A percentile compares a stretch with the other conserved stretches of the same genome.
Evolutionary conservation across 1,140 invertebrate species (phyloP).

Genomic region (Dinoponera quadriceps): DNA sequence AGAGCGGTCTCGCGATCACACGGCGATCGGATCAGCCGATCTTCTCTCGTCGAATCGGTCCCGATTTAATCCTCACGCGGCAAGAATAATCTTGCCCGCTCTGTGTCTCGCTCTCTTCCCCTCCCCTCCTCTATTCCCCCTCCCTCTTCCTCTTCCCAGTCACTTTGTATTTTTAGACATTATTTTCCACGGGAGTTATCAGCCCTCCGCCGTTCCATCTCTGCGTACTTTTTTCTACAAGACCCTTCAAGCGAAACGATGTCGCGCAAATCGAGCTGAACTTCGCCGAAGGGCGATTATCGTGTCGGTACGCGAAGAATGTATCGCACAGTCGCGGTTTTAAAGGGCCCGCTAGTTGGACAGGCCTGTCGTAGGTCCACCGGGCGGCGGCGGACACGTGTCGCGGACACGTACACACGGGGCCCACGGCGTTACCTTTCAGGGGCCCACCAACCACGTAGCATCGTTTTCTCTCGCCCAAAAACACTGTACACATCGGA

Average conservation of each 20-base stretch:
- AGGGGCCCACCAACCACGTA: constrained; percentile 22
- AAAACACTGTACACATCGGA: constrained; percentile 61
- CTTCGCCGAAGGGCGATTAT: neutral
- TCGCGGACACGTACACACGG: neutral
- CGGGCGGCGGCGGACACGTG: constrained; percentile 31
- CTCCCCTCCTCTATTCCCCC: too few species aligned
- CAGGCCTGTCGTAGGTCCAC: constrained; percentile 34
- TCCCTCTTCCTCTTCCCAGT: too few species aligned
- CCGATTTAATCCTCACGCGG: too few species aligned
- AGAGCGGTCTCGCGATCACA: too few species aligned
- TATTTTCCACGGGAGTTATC: neutral
- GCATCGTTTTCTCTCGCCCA: constrained; percentile 39
- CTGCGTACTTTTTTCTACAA: neutral
- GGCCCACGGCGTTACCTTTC: constrained; percentile 13
- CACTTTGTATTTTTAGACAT: neutral
- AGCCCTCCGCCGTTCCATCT: neutral
- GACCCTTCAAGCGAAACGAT: neutral
- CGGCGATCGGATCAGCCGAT: too few species aligned
- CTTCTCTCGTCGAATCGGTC: too few species aligned
- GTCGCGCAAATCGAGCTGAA: neutral
- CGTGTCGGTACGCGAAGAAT: neutral
- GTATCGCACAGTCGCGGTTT: neutral
- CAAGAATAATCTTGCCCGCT: too few species aligned
- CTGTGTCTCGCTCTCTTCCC: too few species aligned
- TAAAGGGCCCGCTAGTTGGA: constrained; percentile 16